A percentile compares a stretch with the other conserved stretches of the same genome.
Evolutionary conservation across 2,888 invertebrate genomes (phyloP).

Genomic region (Schizotus pectinicornis): DNA sequence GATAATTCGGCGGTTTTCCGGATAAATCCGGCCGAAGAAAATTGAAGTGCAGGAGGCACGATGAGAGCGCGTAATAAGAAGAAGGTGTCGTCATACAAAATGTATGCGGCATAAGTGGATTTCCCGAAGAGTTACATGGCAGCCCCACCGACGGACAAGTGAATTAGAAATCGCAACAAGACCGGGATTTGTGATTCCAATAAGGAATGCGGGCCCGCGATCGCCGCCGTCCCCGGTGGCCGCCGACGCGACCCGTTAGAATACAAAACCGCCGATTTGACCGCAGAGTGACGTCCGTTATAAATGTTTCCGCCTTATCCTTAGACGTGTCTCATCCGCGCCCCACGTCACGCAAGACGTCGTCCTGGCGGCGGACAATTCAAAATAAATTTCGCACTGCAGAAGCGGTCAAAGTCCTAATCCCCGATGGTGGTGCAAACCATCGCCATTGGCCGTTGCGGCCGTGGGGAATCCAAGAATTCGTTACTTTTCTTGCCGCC

Average conservation of each 20-base stretch:
- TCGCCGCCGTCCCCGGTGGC: conserved; percentile 43
- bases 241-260: conserved; percentile 37
- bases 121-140: conserved; percentile 37
- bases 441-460: conserved; percentile 42
- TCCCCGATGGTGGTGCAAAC: conserved; percentile 48
- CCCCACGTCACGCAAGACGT: conserved; percentile 36
- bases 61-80: conserved; percentile 37
- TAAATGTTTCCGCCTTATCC: conserved; percentile 47
- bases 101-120: conserved; percentile 56
- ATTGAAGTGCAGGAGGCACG: conserved; percentile 47
- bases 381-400: conserved; percentile 53
- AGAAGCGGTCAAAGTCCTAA: conserved; percentile 51
- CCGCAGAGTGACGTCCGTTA: conserved; percentile 48
- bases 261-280: conserved; percentile 49
- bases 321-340: conserved; percentile 43
- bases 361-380: conserved; percentile 43
- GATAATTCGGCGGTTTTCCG: too few relatives aligned
- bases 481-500: conserved; percentile 53
- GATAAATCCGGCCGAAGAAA: conserved; percentile 36
- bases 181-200: conserved; percentile 52
- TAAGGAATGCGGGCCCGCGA: conserved; percentile 52
- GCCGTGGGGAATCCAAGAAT: conserved; percentile 51
- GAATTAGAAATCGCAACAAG: conserved; percentile 51
- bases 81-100: conserved; percentile 54
- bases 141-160: conserved; percentile 34